Evolutionary conservation across 2,888 invertebrate genomes (phyloP).

Genomic region (Drosophila pseudotakahashii): DNA sequence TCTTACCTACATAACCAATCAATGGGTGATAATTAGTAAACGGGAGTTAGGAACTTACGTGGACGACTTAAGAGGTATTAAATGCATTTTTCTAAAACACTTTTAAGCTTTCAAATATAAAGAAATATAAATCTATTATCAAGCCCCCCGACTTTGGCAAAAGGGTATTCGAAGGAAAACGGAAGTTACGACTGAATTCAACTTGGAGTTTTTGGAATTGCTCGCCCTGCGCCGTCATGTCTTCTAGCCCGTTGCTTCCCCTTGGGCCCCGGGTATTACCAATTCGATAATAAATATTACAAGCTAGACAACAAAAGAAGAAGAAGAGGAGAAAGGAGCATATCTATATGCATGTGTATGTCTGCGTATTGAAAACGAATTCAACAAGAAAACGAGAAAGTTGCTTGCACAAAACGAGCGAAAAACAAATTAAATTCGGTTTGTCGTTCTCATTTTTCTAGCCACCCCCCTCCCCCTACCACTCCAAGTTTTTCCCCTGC

Average conservation of each 20-base stretch:
- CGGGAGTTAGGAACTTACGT: too few relatives aligned
- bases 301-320: conserved; percentile 69
- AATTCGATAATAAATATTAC: conserved; percentile 80
- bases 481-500: conserved; percentile 31
- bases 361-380: conserved; percentile 44
- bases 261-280: conserved; percentile 45
- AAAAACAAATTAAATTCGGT: conserved; percentile 77
- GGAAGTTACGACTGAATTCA: conserved; percentile 57
- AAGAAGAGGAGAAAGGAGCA: conserved; percentile 28
- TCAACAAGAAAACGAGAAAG: conserved; percentile 57
- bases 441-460: conserved; percentile 64
- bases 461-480: neutral
- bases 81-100: too few relatives aligned
- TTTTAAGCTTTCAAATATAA: too few relatives aligned
- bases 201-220: conserved; percentile 64
- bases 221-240: conserved; percentile 68
- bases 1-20: neutral
- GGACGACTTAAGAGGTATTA: too few relatives aligned
- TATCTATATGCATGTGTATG: conserved; percentile 14
- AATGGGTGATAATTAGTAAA: neutral
- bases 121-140: too few relatives aligned
- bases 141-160: neutral
- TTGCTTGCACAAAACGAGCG: conserved; percentile 72
- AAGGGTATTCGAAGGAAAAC: conserved; percentile 38
- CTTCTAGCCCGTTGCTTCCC: conserved; percentile 23